Conservation (phyloP, 2,888 invertebrate species). For the Dendrolimus houi region DNA sequence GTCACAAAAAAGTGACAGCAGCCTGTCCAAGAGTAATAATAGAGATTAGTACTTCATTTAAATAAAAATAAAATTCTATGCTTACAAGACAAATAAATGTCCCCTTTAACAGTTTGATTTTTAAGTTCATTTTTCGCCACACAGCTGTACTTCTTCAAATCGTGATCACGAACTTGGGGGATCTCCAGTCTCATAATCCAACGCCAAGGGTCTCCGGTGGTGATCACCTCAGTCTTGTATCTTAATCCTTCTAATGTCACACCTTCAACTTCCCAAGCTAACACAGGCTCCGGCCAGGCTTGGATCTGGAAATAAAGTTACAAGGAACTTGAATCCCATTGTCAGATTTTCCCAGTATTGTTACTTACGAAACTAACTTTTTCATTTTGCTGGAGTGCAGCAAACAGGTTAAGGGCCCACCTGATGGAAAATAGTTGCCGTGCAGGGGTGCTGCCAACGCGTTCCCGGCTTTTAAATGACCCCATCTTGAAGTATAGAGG, state of each 20-base stretch:
- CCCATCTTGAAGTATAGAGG: too few relatives aligned
- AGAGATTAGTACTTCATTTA: background rate
- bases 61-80: slow-evolving; percentile 5
- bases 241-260: slow-evolving; percentile 79
- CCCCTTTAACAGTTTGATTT: slow-evolving; percentile 85
- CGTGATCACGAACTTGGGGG: slow-evolving; percentile 79
- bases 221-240: slow-evolving; percentile 47
- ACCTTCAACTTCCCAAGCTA: slow-evolving; percentile 91
- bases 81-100: slow-evolving; percentile 52
- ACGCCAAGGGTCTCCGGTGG: slow-evolving; percentile 71
- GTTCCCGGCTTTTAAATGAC: too few relatives aligned
- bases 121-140: slow-evolving; percentile 90
- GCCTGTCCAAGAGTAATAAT: background rate
- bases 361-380: too few relatives aligned
- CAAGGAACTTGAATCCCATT: too few relatives aligned
- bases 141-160: slow-evolving; percentile 88
- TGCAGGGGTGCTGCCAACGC: too few relatives aligned
- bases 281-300: slow-evolving; percentile 89
- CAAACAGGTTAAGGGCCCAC: too few relatives aligned
- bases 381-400: too few relatives aligned
- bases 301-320: slow-evolving; percentile 75
- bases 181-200: slow-evolving; percentile 88
- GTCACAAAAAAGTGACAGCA: too few relatives aligned
- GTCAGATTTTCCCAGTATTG: too few relatives aligned
- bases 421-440: too few relatives aligned